phyloP scores from a whole-genome alignment of 2,113 vertebrate genomes.

The Rhea americana region DNA sequence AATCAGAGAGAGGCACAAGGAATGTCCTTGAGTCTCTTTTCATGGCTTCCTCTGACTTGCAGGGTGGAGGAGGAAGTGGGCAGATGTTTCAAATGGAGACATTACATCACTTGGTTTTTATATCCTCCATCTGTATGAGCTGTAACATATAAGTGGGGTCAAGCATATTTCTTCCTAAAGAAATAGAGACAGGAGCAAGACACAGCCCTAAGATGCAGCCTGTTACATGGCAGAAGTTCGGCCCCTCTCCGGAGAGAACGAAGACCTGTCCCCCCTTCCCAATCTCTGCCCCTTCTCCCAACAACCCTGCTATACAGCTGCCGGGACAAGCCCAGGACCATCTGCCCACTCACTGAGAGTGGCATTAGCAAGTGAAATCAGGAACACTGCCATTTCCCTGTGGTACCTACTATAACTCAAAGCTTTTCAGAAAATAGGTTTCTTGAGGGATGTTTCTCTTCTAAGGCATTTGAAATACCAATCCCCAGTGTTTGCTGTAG shows the following conservation, averaged over 20 bases:
- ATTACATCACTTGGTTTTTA: slow-evolving; percentile 20
- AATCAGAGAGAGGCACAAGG: slow-evolving; percentile 26
- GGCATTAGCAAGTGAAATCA: not conserved
- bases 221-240: not conserved
- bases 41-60: not conserved
- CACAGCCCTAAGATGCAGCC: not conserved
- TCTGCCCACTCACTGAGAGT: not conserved
- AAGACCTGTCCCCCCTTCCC: not conserved
- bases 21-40: not conserved
- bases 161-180: not conserved
- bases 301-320: not conserved
- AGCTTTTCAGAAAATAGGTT: not conserved
- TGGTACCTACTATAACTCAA: not conserved
- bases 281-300: not conserved
- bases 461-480: not conserved
- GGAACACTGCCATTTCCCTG: not conserved
- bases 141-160: not conserved
- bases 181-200: not conserved
- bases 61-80: not conserved
- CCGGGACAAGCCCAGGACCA: not conserved
- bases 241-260: not conserved
- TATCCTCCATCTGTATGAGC: slow-evolving; percentile 1
- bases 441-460: not conserved
- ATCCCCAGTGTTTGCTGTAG: not conserved
- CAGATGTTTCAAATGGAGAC: slow-evolving; percentile 22